phyloP scores from a whole-genome alignment of 1,140 invertebrate genomes.

The Holcopasites calliopsidis region DNA sequence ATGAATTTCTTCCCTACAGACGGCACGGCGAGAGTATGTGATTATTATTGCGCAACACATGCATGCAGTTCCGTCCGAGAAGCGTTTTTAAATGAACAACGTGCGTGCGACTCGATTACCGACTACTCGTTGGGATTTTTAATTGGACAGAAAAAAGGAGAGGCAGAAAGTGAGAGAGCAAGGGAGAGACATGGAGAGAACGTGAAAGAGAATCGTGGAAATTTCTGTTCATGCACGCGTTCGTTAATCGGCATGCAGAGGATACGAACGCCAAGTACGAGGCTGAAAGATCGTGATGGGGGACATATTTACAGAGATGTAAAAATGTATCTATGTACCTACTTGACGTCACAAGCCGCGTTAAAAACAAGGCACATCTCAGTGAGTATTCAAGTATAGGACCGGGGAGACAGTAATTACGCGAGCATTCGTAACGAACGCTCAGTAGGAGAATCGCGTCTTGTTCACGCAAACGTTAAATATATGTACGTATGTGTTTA shows the following conservation, averaged over 20 bases:
- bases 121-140: not conserved
- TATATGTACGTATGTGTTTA: constrained; percentile 15
- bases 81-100: not conserved
- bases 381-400: constrained; percentile 77
- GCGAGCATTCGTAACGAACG: constrained; percentile 56
- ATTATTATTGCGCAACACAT: not conserved
- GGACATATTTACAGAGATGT: constrained; percentile 57
- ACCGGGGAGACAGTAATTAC: constrained; percentile 68
- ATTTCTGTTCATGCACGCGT: not conserved
- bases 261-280: not conserved
- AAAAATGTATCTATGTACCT: constrained; percentile 76
- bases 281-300: not conserved
- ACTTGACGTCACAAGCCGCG: constrained; percentile 80
- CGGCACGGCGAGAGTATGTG: not conserved
- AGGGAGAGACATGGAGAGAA: not conserved
- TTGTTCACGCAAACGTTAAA: not conserved
- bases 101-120: not conserved
- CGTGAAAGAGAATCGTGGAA: not conserved
- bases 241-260: constrained; percentile 27
- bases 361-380: constrained; percentile 80
- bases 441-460: not conserved
- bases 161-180: not conserved
- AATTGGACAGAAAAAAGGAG: not conserved
- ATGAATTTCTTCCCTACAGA: not conserved
- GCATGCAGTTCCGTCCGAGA: constrained; percentile 11